Evolutionary conservation across 2,888 invertebrate species (phyloP).

Genomic region (Metallyticus violacea): DNA sequence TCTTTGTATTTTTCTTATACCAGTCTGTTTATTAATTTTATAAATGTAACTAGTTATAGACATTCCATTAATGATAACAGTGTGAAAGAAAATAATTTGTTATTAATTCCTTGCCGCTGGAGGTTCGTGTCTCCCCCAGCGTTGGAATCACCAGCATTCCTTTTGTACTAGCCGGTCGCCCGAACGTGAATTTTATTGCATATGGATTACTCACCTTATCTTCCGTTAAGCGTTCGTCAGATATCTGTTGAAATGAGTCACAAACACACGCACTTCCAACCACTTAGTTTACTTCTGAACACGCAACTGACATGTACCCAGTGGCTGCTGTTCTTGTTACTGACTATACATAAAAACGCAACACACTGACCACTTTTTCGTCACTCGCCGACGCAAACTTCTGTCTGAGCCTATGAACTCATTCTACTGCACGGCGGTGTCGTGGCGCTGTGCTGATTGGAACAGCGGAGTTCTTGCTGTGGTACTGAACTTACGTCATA

Average conservation of each 20-base stretch:
- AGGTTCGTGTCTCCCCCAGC: not conserved
- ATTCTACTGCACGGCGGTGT: not conserved
- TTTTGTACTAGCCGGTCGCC: not conserved
- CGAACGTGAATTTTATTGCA: not conserved
- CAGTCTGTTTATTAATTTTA: too few relatives aligned
- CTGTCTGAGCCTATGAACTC: too few relatives aligned
- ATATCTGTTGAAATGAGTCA: not conserved
- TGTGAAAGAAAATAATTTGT: too few relatives aligned
- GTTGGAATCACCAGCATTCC: not conserved
- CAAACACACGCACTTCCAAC: not conserved
- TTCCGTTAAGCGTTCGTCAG: not conserved
- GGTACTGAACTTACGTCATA: conserved; percentile 13
- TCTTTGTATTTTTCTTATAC: too few relatives aligned
- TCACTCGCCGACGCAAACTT: not conserved
- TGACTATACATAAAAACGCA: not conserved
- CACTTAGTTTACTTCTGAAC: not conserved
- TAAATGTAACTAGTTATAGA: too few relatives aligned
- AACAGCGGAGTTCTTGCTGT: not conserved
- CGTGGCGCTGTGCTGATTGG: not conserved
- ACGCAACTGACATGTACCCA: not conserved
- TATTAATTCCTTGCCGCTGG: not conserved
- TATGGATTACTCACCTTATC: not conserved
- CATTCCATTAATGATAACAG: too few relatives aligned
- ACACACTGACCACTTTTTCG: not conserved
- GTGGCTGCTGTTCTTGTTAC: not conserved